A percentile compares a stretch with the other conserved stretches of the same genome.
Conservation (phyloP, 2,888 invertebrate species). For the Perizoma affinitatum region DNA sequence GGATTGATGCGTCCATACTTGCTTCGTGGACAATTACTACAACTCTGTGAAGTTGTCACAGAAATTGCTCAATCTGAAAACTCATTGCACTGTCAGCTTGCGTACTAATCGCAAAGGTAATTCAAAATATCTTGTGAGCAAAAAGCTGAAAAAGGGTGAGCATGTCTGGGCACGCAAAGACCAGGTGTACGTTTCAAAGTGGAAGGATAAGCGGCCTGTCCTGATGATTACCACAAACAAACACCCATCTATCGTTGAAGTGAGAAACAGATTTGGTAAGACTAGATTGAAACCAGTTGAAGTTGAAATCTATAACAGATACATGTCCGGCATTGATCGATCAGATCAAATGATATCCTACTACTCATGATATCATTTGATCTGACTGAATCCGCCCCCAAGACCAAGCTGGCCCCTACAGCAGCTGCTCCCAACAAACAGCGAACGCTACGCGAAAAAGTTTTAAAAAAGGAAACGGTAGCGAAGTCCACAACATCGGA, state of each 20-base stretch:
- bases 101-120: constrained; percentile 36
- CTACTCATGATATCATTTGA: too few species aligned
- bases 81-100: constrained; percentile 16
- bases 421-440: too few species aligned
- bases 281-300: constrained; percentile 16
- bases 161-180: constrained; percentile 45
- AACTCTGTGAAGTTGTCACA: constrained; percentile 19
- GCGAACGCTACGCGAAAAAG: too few species aligned
- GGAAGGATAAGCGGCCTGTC: constrained; percentile 47
- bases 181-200: constrained; percentile 45
- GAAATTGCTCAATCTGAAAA: constrained; percentile 19
- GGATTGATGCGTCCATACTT: constrained; percentile 19
- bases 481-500: too few species aligned
- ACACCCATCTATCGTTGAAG: constrained; percentile 36
- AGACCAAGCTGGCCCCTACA: too few species aligned
- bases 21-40: constrained; percentile 17
- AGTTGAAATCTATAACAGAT: constrained; percentile 24
- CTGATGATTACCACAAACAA: constrained; percentile 44
- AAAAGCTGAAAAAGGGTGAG: constrained; percentile 45
- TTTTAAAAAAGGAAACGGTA: too few species aligned
- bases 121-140: constrained; percentile 31
- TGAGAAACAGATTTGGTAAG: constrained; percentile 15
- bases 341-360: constrained; percentile 26
- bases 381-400: too few species aligned
- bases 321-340: constrained; percentile 29